Evolutionary conservation across 2,113 vertebrate genomes (phyloP).

Genomic region (Arenaria interpres): DNA sequence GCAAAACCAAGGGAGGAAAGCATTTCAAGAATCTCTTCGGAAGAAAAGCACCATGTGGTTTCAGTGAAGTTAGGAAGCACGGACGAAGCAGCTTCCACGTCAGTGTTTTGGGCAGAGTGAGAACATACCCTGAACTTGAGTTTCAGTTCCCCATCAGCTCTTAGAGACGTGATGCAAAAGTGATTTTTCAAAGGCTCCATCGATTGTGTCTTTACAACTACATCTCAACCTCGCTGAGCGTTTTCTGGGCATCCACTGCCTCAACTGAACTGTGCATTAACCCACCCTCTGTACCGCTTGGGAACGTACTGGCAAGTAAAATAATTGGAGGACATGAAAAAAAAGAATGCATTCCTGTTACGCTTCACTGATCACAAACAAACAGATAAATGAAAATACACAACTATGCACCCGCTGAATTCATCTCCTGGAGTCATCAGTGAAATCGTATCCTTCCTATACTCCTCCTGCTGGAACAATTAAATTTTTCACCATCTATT

Average conservation of each 20-base stretch:
- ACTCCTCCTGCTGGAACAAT: background rate
- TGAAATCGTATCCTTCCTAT: background rate
- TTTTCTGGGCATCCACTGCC: background rate
- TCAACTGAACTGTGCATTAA: background rate
- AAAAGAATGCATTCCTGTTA: background rate
- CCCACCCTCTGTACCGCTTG: background rate
- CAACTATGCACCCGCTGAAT: background rate
- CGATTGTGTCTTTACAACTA: fast-evolving
- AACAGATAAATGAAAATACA: background rate
- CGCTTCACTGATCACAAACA: background rate
- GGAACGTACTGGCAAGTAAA: background rate
- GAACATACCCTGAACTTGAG: background rate
- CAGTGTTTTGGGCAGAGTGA: background rate
- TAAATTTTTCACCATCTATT: background rate
- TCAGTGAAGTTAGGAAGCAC: too few species aligned
- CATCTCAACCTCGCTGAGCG: background rate
- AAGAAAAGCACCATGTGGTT: background rate
- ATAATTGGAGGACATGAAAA: background rate
- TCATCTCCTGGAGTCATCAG: background rate
- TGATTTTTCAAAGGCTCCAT: background rate
- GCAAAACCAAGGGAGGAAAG: background rate
- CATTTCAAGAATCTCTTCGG: background rate
- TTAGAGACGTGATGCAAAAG: background rate
- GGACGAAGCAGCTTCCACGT: background rate
- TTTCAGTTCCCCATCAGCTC: background rate